Base-by-base conservation (phyloP, 1,140 invertebrate species). In the Scaptomyza graminum region DNA sequence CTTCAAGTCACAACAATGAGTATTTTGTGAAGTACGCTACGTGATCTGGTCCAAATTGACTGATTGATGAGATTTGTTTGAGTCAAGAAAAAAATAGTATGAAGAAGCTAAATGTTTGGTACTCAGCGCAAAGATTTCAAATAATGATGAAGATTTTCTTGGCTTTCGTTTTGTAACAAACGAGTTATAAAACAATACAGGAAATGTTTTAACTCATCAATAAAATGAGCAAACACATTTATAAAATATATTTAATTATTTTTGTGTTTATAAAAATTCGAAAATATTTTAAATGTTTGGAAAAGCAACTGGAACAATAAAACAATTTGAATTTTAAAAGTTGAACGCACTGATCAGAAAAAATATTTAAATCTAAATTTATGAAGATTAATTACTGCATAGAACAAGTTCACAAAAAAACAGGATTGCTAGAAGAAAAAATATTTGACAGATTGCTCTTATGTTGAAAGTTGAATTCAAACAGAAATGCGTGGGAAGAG, bases 1-100 rank as follows among this genome's bases (percentile, higher is more conserved):
- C 57, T 52, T 57, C 34, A 76, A 74, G 70, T 65, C 77, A 81
- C 72, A 81, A 62, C 49, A 44, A 51, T 43, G 5, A 2, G 25
- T 25, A 25, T 25, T 25, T 25, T 25, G 15, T 49, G 51, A 50
- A 8, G 28, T 31, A 43, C 44, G 46, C 39, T 76, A 81, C 67
- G 78, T 80, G 78, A 81, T 73, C 51, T 50, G 43, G 54, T 68
- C 67, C 70, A 64, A 61, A 76, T 76, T 59, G 57, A 13, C 60
- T 80, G 79, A 80, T 80, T 77, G 68, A 77, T 77, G 78, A 44
- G 44, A 9, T 52, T 55, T 31, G 37, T 13, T 34, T 34, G 56
- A 49, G 13, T 15, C 39, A n/a, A 16, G 52, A 3, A 7, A 31
- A 31, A 31, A 31, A 6, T 41, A 55, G 12, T 3, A 22, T 25